Evolutionary conservation across 2,888 invertebrate genomes (phyloP).

Genomic region (Drosophila antonietae): DNA sequence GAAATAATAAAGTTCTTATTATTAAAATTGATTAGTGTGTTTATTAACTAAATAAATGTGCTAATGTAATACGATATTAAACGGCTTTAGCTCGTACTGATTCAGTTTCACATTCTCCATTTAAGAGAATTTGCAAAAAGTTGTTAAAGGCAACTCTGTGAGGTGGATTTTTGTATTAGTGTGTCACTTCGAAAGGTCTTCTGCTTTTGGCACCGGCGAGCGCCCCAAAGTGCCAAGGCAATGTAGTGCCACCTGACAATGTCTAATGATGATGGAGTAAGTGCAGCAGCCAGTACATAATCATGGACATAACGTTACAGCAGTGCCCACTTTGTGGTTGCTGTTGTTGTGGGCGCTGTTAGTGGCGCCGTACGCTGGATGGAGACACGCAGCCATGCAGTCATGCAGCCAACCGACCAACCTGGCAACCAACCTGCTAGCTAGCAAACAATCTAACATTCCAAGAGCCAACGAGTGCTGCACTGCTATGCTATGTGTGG

Average conservation of each 20-base stretch:
- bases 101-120: neutral
- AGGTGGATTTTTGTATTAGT: conserved; percentile 26
- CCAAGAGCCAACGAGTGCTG: conserved; percentile 65
- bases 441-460: conserved; percentile 67
- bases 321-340: conserved; percentile 19
- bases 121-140: neutral
- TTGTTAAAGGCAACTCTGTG: conserved; percentile 39
- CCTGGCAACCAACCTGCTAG: conserved; percentile 52
- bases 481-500: conserved; percentile 36
- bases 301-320: conserved; percentile 56
- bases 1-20: neutral
- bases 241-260: conserved; percentile 63
- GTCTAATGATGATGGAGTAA: conserved; percentile 75
- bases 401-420: conserved; percentile 52
- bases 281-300: conserved; percentile 61
- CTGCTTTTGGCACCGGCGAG: conserved; percentile 57
- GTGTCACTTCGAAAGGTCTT: conserved; percentile 35
- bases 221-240: conserved; percentile 59
- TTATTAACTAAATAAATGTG: neutral
- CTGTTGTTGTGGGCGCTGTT: conserved; percentile 29
- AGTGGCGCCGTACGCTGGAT: conserved; percentile 40
- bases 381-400: conserved; percentile 68
- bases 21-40: neutral
- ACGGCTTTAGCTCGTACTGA: neutral
- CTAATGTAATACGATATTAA: neutral